Evolutionary conservation across 53 echinoderm and acorn worm genomes (phyloP).

Genomic region (Zoroaster sp.): DNA sequence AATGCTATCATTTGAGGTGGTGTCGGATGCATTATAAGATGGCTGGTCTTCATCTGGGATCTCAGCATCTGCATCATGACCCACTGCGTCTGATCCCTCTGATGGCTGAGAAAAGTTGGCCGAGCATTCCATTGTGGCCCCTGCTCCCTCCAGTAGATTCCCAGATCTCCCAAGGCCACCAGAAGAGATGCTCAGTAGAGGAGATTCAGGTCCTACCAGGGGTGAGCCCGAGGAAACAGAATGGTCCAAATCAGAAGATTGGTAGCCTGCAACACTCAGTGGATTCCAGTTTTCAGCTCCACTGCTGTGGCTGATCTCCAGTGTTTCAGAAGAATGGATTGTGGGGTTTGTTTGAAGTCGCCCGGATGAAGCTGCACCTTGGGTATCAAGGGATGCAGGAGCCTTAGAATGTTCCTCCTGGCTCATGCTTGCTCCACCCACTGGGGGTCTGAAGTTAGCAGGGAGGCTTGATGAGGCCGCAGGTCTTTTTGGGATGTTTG

Average conservation of each 20-base stretch:
- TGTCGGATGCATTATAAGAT: background rate
- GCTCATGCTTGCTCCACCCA: background rate
- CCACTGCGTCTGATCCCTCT: background rate
- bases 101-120: background rate
- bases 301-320: background rate
- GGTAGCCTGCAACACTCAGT: background rate
- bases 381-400: background rate
- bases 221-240: background rate
- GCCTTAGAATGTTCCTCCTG: background rate
- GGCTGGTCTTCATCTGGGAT: background rate
- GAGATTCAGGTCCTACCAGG: constrained; percentile 7
- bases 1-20: constrained; percentile 33
- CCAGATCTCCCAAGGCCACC: background rate
- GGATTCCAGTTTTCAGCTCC: background rate
- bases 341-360: background rate
- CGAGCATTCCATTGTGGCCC: background rate
- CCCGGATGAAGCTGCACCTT: background rate
- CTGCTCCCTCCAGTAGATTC: background rate
- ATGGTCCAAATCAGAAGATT: background rate
- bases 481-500: background rate
- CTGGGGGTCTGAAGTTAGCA: constrained; percentile 55
- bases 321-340: background rate
- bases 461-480: constrained; percentile 14
- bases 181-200: background rate
- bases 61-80: background rate